These are phyloP conservation scores for Tinea semifulvella DNA, from an alignment of 2,888 invertebrate genomes.

Conservation along the genomic window DNA sequence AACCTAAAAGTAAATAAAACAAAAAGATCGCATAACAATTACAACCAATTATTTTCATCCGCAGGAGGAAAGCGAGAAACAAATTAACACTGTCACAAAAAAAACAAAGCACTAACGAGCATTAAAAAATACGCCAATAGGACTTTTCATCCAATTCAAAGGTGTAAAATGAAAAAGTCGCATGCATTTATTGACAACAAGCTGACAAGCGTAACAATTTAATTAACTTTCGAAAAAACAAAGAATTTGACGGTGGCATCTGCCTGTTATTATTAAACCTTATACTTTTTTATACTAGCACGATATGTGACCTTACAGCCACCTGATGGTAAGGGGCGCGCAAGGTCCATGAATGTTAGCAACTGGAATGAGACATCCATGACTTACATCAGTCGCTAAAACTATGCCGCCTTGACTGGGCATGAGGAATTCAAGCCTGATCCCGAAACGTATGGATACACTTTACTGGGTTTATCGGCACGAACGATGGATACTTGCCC, in stretches of 20 bases:
- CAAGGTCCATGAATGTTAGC: too few species aligned
- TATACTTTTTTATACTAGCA: too few species aligned
- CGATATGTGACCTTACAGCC: too few species aligned
- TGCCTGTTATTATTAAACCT: constrained; percentile 9
- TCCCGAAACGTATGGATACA: too few species aligned
- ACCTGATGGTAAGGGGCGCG: too few species aligned
- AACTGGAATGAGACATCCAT: too few species aligned
- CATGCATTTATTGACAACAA: constrained; percentile 10
- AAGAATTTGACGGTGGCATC: constrained; percentile 3
- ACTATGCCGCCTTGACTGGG: too few species aligned
- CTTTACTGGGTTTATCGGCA: too few species aligned
- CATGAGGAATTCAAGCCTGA: too few species aligned
- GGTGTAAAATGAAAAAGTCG: constrained; percentile 50
- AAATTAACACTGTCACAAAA: neutral
- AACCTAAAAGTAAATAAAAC: neutral
- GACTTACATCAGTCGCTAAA: too few species aligned
- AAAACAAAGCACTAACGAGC: constrained; percentile 3
- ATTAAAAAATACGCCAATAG: constrained; percentile 32
- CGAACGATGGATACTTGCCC: too few species aligned
- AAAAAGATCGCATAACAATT: neutral
- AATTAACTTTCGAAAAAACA: constrained; percentile 51
- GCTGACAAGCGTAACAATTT: constrained; percentile 49
- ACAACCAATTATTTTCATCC: neutral
- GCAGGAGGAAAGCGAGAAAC: neutral
- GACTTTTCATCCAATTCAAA: constrained; percentile 59